Evolutionary conservation across 1,140 invertebrate species (phyloP).

Genomic region (Coptotermes formosanus): DNA sequence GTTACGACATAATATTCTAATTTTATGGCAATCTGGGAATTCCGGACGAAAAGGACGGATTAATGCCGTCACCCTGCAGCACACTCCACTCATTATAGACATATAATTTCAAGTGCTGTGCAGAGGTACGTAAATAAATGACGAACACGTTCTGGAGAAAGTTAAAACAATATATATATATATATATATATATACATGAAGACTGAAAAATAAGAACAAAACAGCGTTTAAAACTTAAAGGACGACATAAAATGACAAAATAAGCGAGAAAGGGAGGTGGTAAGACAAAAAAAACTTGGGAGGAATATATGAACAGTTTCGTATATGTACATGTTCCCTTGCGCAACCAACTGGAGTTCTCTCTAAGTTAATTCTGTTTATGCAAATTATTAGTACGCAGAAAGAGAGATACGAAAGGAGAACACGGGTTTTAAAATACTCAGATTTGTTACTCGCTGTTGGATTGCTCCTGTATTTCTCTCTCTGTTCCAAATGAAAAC

Average conservation of each 20-base stretch:
- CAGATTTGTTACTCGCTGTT: not conserved
- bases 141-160: not conserved
- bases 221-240: not conserved
- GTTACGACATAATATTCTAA: no score
- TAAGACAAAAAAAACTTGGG: not conserved
- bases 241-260: not conserved
- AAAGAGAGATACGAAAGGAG: not conserved
- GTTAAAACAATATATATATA: not conserved
- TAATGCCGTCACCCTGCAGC: not conserved
- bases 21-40: no score
- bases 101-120: not conserved
- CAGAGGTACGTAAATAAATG: not conserved
- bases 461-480: not conserved
- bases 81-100: not conserved
- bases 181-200: no score
- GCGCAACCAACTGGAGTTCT: not conserved
- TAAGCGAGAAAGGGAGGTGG: not conserved
- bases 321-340: not conserved
- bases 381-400: not conserved
- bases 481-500: not conserved
- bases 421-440: not conserved
- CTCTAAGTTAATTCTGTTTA: not conserved
- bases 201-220: not conserved
- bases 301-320: not conserved
- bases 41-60: not conserved